Base-by-base conservation (phyloP, 2,888 invertebrate species). In the Xylota sylvarum region DNA sequence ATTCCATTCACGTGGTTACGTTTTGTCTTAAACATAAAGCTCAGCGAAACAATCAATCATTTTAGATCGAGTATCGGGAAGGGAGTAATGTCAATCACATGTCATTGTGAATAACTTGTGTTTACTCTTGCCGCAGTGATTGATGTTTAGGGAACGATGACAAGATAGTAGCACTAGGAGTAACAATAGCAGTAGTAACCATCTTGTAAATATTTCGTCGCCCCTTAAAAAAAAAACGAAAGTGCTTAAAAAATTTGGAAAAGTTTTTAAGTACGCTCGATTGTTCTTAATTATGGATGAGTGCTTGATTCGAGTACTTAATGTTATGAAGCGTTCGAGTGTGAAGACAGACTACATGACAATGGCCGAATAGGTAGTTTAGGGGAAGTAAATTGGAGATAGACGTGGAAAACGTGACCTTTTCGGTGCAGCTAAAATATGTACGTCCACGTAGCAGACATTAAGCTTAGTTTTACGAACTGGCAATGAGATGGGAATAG, bases 41-140 rank as follows among this genome's bases (percentile, higher is more conserved):
- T 64, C 46, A 23, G 19, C 6, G 50, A 60, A 17, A 37, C 30
- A 77, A 60, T 77, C 77, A 67, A 77, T 69, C 69, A 69, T 60
- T 9, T 46, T 46, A 35, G 50, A 52, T 72, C 19, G 43, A 23
- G 27, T 69, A 69, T 69, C 40, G 52, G 17, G 12, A 40, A 27
- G 43, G 14, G 17, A 35, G n/a, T 27, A 60, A 67, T 73, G 83
- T 55, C 83, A 62, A 78, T 78, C 83, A 78, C 30, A 58, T 83
- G 43, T 27, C 30, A 46, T 43, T 77, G 48, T 43, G 58, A 58
- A 43, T 43, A 50, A 52, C 32, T 56, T 65, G 52, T n/a, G 55
- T 56, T 73, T 62, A 43, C 35, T 64, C 62, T 62, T 37, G 35
- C 4, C 37, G 19, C 35, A 17, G 50, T 69, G 58, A 69, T 60